Evolutionary conservation across 2,113 vertebrate genomes (phyloP).

Genomic region (Scomber colias): DNA sequence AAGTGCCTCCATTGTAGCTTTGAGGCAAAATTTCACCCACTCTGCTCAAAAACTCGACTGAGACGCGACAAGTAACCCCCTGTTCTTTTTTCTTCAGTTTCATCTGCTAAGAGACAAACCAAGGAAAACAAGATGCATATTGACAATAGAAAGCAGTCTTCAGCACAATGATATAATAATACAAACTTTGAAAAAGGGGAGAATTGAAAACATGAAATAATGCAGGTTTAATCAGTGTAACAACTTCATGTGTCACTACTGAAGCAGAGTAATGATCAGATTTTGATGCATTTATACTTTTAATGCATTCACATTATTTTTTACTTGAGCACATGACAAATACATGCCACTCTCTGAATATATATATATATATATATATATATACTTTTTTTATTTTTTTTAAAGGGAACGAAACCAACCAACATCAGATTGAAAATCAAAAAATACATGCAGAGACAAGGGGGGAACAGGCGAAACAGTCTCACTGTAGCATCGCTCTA

Average conservation of each 20-base stretch:
- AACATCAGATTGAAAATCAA: background rate
- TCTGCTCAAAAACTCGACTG: background rate
- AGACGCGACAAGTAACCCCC: background rate
- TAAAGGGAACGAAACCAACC: background rate
- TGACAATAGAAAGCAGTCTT: conserved; percentile 1
- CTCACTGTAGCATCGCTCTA: accelerated
- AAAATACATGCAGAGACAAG: too few species aligned
- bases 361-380: too few species aligned
- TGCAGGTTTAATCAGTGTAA: too few species aligned
- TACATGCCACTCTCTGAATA: too few species aligned
- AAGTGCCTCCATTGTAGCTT: conserved; percentile 39
- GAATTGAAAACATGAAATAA: background rate
- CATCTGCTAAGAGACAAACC: conserved; percentile 28
- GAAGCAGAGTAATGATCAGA: too few species aligned
- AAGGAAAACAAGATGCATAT: background rate
- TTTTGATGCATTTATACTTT: too few species aligned
- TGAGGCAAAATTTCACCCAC: conserved; percentile 27
- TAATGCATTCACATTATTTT: too few species aligned
- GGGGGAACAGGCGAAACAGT: background rate
- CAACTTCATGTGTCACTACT: background rate
- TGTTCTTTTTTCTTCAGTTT: background rate
- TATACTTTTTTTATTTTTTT: too few species aligned
- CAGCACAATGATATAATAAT: background rate
- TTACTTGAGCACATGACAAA: too few species aligned
- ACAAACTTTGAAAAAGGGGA: background rate